These are phyloP conservation scores for Thymallus thymallus DNA, from an alignment of 2,113 vertebrate species.

Conservation along the genomic window DNA sequence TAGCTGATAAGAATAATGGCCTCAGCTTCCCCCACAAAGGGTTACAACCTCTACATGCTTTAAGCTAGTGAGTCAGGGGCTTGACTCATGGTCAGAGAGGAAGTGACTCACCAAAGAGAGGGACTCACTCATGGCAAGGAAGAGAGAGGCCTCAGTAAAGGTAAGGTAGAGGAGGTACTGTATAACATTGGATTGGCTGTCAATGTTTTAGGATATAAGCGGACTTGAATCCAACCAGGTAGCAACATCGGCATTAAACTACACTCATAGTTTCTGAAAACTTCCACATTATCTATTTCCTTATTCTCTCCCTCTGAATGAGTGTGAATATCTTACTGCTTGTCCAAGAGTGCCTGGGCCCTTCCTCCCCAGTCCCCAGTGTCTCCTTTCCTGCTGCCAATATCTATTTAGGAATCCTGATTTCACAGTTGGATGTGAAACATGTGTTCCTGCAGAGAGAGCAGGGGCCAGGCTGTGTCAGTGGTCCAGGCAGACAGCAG, in stretches of 20 bases:
- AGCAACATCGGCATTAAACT: not conserved
- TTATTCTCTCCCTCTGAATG: not conserved
- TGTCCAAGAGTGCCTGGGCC: not conserved
- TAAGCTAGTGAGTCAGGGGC: not conserved
- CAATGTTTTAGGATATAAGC: not conserved
- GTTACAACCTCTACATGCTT: not conserved
- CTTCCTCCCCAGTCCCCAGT: not conserved
- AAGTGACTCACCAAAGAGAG: not conserved
- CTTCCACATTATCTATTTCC: not conserved
- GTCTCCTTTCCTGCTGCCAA: not conserved
- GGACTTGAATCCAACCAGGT: not conserved
- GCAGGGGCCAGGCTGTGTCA: not conserved
- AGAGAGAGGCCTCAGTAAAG: not conserved
- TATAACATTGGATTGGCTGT: no score
- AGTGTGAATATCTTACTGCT: not conserved
- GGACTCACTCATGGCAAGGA: no score
- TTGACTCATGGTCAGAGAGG: not conserved
- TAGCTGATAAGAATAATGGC: not conserved
- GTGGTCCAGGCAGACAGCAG: not conserved
- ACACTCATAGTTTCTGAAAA: not conserved
- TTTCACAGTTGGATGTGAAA: conserved; percentile 4
- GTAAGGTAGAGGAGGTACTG: not conserved
- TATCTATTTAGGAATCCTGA: not conserved
- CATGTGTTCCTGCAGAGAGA: not conserved
- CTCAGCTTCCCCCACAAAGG: not conserved